Conservation (phyloP, 2,113 vertebrate species). For the Dromiciops gliroides region DNA sequence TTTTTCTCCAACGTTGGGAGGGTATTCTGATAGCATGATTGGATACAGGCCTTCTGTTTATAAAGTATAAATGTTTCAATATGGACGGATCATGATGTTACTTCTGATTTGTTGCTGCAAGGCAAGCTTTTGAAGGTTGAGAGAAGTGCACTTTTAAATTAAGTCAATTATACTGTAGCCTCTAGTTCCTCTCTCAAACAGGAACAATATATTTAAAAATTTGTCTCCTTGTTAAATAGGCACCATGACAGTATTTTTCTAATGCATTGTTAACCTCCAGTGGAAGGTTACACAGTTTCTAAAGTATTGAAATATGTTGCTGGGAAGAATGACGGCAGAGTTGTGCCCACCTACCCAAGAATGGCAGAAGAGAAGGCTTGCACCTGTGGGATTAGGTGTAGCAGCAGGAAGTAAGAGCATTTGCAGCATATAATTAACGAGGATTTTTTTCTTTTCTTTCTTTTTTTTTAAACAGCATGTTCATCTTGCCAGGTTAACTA, state of each 20-base stretch:
- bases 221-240: constrained; percentile 66
- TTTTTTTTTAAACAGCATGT: constrained; percentile 80
- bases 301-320: constrained; percentile 81
- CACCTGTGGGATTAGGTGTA: constrained; percentile 90
- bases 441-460: constrained; percentile 74
- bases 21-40: background rate
- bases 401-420: constrained; percentile 88
- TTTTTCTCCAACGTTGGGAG: background rate
- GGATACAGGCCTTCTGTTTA: constrained; percentile 44
- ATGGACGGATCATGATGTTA: background rate
- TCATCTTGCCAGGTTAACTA: constrained; percentile 88
- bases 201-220: constrained; percentile 68
- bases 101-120: constrained; percentile 51
- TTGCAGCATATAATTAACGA: constrained; percentile 90
- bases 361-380: constrained; percentile 78
- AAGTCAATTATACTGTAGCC: constrained; percentile 58
- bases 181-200: constrained; percentile 63
- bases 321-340: constrained; percentile 74
- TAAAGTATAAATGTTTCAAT: background rate
- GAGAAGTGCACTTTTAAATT: constrained; percentile 35
- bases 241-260: constrained; percentile 66
- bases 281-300: constrained; percentile 80
- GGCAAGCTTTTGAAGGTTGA: constrained; percentile 41
- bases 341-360: constrained; percentile 79
- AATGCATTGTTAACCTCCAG: constrained; percentile 76